Evolutionary conservation across 2,797 vertebrate genomes (phyloP).

Genomic region (Heliangelus exortis): DNA sequence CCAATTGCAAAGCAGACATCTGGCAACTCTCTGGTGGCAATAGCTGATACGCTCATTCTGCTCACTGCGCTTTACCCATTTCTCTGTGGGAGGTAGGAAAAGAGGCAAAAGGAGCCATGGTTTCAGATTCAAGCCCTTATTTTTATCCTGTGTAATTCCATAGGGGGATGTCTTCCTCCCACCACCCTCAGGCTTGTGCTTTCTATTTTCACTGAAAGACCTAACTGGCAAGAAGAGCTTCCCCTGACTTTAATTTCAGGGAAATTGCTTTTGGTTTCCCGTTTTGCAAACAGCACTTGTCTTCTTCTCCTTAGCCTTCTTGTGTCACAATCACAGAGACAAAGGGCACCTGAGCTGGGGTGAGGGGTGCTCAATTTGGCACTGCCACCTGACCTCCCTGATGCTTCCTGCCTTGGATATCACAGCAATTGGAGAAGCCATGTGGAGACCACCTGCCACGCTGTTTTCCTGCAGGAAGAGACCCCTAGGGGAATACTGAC

Average conservation of each 20-base stretch:
- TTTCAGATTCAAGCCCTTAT: constrained; percentile 30
- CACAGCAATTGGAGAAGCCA: accelerated
- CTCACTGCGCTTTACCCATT: not conserved
- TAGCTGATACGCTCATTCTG: not conserved
- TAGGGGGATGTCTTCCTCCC: not conserved
- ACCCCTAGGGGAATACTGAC: not conserved
- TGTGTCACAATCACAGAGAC: not conserved
- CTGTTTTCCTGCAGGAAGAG: not conserved
- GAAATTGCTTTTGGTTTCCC: not conserved
- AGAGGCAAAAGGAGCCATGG: not conserved
- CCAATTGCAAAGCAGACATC: constrained; percentile 44
- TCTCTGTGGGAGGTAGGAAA: constrained; percentile 50
- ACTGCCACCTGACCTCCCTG: not conserved
- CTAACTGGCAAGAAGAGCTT: not conserved
- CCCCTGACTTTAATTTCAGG: not conserved
- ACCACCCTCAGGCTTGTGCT: not conserved
- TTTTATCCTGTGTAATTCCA: constrained; percentile 16
- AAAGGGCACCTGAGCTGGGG: not conserved
- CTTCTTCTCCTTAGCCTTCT: not conserved
- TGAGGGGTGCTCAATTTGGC: accelerated
- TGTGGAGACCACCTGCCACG: not conserved
- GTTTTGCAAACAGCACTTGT: not conserved
- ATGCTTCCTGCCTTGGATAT: not conserved
- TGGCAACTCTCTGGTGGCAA: constrained; percentile 51
- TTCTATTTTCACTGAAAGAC: not conserved